Percentiles rank a stretch among this genome's conserved stretches.
These are phyloP conservation scores for Drosophila leonis DNA, from an alignment of 2,888 invertebrate genomes.

Conservation along the genomic window DNA sequence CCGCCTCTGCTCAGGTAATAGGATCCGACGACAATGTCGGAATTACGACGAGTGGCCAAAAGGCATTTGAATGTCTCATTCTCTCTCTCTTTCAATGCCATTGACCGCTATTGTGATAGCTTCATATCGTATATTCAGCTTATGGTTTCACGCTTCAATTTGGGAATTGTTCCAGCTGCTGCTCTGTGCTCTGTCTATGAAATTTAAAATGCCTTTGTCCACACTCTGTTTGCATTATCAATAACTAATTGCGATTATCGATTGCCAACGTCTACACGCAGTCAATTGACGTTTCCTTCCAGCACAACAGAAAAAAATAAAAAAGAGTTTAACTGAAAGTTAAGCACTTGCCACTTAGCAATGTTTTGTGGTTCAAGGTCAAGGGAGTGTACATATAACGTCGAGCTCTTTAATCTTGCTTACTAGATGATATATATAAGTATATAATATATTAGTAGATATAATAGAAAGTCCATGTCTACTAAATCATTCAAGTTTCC, in stretches of 20 bases:
- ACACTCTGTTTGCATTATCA: slow-evolving; percentile 17
- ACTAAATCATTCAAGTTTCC: no score
- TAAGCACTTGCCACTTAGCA: neutral
- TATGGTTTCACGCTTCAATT: neutral
- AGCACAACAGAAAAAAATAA: neutral
- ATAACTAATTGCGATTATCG: slow-evolving; percentile 35
- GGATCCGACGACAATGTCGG: slow-evolving; percentile 41
- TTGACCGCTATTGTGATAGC: slow-evolving; percentile 36
- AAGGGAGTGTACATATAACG: neutral
- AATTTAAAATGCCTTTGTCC: slow-evolving; percentile 4
- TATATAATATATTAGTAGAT: no score
- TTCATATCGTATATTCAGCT: neutral
- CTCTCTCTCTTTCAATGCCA: slow-evolving; percentile 29
- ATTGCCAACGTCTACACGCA: slow-evolving; percentile 12
- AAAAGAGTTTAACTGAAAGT: neutral
- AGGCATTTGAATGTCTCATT: slow-evolving; percentile 20
- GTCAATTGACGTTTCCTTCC: slow-evolving; percentile 7
- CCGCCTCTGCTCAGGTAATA: slow-evolving; percentile 26
- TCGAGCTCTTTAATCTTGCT: neutral
- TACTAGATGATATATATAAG: no score
- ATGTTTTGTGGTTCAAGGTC: slow-evolving; percentile 2
- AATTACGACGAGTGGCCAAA: slow-evolving; percentile 28
- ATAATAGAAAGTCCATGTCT: no score
- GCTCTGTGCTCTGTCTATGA: neutral
- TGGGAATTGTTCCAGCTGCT: slow-evolving; percentile 37